phyloP scores from a whole-genome alignment of 2,113 vertebrate species.

The Hyperopisus bebe region DNA sequence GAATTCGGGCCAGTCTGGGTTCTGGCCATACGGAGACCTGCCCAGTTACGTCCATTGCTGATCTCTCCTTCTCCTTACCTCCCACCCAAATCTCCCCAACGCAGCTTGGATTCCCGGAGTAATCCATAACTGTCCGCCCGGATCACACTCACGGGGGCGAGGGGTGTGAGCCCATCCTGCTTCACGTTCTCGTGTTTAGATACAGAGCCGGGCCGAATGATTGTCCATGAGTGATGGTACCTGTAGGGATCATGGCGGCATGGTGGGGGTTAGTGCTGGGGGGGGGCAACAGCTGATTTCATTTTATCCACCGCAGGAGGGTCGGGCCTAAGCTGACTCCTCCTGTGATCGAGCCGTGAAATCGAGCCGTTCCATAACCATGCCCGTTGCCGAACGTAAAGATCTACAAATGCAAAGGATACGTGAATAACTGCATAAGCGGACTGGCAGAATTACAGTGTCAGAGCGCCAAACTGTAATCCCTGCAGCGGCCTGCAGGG shows the following conservation, averaged over 20 bases:
- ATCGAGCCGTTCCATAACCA: neutral
- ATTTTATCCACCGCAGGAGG: neutral
- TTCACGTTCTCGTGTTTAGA: conserved; percentile 18
- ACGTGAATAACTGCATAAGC: neutral
- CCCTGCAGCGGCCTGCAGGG: neutral
- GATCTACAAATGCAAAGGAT: neutral
- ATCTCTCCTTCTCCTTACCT: neutral
- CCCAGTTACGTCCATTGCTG: neutral
- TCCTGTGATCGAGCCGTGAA: neutral
- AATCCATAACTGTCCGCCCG: conserved; percentile 25
- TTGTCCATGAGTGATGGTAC: conserved; percentile 19
- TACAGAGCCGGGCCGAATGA: neutral
- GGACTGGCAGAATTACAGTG: neutral
- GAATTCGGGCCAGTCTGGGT: neutral
- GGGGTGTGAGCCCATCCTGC: neutral
- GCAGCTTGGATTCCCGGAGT: conserved; percentile 10
- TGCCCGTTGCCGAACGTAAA: neutral
- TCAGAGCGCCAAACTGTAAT: neutral
- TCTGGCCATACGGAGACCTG: neutral
- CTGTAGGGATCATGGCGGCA: neutral
- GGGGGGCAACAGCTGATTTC: neutral
- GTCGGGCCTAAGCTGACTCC: neutral
- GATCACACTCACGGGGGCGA: conserved; percentile 13
- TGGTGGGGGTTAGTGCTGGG: neutral
- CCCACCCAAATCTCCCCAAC: neutral